phyloP scores from a whole-genome alignment of 1,140 invertebrate species.

The Zaprionus taronus region DNA sequence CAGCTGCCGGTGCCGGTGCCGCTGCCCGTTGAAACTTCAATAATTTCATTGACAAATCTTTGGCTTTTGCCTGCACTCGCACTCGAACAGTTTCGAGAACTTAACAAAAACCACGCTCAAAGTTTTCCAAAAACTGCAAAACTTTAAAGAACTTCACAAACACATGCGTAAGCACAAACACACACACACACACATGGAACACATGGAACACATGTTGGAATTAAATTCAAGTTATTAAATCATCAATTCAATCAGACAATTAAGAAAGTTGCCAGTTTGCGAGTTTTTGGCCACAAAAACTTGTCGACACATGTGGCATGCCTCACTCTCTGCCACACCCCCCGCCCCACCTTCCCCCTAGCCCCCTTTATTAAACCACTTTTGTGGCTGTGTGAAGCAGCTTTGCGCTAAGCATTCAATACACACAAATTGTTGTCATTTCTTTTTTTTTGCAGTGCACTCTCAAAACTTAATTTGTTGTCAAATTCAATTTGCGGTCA shows the following conservation, averaged over 20 bases:
- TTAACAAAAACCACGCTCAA: slow-evolving; percentile 66
- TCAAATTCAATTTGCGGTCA: slow-evolving; percentile 42
- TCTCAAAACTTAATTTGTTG: slow-evolving; percentile 67
- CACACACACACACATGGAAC: slow-evolving; percentile 9
- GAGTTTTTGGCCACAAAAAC: slow-evolving; percentile 67
- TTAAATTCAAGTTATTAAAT: slow-evolving; percentile 84
- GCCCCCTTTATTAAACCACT: slow-evolving; percentile 27
- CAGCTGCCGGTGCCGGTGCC: slow-evolving; percentile 22
- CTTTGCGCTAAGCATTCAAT: slow-evolving; percentile 54
- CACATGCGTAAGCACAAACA: slow-evolving; percentile 14
- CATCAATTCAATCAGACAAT: slow-evolving; percentile 84
- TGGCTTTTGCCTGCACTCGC: slow-evolving; percentile 49
- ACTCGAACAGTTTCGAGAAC: slow-evolving; percentile 43
- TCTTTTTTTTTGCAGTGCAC: background rate
- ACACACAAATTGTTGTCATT: slow-evolving; percentile 38
- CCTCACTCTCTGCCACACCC: background rate
- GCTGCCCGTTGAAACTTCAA: slow-evolving; percentile 44
- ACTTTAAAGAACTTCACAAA: slow-evolving; percentile 29
- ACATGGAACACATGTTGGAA: slow-evolving; percentile 41
- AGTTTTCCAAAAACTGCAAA: slow-evolving; percentile 50
- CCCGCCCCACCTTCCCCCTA: too few species aligned
- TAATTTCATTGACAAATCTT: slow-evolving; percentile 57
- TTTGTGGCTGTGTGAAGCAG: slow-evolving; percentile 45
- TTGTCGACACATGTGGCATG: slow-evolving; percentile 65
- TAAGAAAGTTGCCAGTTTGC: slow-evolving; percentile 74